Evolutionary conservation across 2,888 invertebrate species (phyloP).

Genomic region (Spodoptera picta): DNA sequence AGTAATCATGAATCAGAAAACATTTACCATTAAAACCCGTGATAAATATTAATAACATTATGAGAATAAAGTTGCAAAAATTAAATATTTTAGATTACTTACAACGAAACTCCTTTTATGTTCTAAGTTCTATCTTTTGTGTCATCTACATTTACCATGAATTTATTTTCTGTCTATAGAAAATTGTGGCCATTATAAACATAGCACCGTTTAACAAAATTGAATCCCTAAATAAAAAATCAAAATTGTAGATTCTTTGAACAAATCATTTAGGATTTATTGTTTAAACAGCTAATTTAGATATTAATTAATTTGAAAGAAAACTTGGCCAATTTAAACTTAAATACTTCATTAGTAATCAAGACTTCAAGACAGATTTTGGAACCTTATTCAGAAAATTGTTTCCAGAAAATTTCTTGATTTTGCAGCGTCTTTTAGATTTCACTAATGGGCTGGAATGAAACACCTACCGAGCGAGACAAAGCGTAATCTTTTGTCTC

Average conservation of each 20-base stretch:
- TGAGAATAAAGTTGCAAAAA: too few relatives aligned
- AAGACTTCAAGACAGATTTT: not conserved
- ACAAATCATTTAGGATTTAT: not conserved
- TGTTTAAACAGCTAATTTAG: not conserved
- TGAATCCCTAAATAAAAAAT: not conserved
- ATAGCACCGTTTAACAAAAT: too few relatives aligned
- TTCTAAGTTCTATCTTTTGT: too few relatives aligned
- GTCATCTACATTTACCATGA: too few relatives aligned
- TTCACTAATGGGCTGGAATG: constrained; percentile 18
- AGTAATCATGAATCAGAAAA: too few relatives aligned
- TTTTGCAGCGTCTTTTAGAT: constrained; percentile 23
- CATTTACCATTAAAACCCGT: too few relatives aligned
- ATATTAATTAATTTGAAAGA: not conserved
- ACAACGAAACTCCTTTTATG: too few relatives aligned
- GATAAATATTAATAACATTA: too few relatives aligned
- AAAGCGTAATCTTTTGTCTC: constrained; percentile 25
- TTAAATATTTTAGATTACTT: too few relatives aligned
- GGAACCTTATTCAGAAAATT: not conserved
- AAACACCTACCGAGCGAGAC: not conserved
- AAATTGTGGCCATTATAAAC: too few relatives aligned
- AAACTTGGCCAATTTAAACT: not conserved
- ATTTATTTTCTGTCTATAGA: too few relatives aligned
- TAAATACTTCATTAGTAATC: constrained; percentile 5
- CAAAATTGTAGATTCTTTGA: too few relatives aligned
- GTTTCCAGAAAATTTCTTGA: constrained; percentile 5